A percentile compares a stretch with the other conserved stretches of the same genome.
Conservation (phyloP, 2,113 vertebrate species). For the Stigmatopora argus region DNA sequence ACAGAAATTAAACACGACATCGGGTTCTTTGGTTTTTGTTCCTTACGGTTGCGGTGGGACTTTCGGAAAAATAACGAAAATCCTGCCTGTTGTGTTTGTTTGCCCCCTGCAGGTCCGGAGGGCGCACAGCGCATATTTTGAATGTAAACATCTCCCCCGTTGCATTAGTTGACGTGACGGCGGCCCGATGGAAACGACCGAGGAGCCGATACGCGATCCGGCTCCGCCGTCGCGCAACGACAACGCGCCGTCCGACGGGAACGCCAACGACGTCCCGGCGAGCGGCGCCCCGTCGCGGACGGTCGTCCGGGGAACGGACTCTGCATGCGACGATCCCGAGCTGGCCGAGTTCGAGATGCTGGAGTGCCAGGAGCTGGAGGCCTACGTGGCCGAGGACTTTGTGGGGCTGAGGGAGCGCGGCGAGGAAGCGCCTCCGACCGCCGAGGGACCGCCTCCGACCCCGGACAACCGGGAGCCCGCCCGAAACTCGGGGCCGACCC, state of each 20-base stretch:
- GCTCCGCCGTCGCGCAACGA: constrained; percentile 59
- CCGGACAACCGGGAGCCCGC: constrained; percentile 44
- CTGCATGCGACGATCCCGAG: constrained; percentile 70
- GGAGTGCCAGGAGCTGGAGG: constrained; percentile 72
- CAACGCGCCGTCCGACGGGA: constrained; percentile 61
- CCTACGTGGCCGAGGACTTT: constrained; percentile 58
- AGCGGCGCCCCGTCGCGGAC: constrained; percentile 29
- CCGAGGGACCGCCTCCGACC: too few relatives aligned
- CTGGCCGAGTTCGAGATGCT: constrained; percentile 76
- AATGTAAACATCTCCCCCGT: too few relatives aligned
- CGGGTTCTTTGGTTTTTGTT: too few relatives aligned
- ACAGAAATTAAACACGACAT: too few relatives aligned
- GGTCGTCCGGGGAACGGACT: constrained; percentile 62
- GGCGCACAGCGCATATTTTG: too few relatives aligned
- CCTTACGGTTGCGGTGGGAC: too few relatives aligned
- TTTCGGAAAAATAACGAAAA: too few relatives aligned
- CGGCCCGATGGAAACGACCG: constrained; percentile 15
- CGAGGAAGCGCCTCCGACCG: background rate
- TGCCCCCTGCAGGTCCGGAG: too few relatives aligned
- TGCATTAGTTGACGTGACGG: too few relatives aligned
- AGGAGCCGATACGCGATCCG: constrained; percentile 60
- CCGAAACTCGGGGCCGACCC: constrained; percentile 29
- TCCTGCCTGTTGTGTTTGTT: too few relatives aligned
- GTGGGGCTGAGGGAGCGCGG: constrained; percentile 36
- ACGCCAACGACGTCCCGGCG: constrained; percentile 64